Conservation (phyloP, 2,113 vertebrate genomes). For the Sturnus vulgaris region DNA sequence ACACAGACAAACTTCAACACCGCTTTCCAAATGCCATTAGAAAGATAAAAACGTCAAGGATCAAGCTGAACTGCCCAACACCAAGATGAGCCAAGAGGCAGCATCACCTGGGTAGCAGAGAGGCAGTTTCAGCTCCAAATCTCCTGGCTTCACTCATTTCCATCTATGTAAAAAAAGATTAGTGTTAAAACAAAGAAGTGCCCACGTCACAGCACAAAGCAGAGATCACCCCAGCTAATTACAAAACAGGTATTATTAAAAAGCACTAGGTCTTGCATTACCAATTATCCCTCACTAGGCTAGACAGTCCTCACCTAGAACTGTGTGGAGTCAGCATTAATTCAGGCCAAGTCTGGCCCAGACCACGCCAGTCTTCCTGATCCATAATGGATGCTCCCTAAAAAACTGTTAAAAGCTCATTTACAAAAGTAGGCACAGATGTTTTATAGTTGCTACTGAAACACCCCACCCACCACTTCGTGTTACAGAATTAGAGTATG, state of each 20-base stretch:
- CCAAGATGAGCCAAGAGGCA: background rate
- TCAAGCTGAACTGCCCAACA: background rate
- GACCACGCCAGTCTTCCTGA: background rate
- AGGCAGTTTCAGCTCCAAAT: background rate
- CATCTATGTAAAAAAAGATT: conserved; percentile 20
- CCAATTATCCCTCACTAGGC: conserved; percentile 6
- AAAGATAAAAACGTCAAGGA: background rate
- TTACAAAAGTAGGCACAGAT: background rate
- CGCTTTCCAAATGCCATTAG: conserved; percentile 10
- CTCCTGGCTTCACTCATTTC: conserved; percentile 19
- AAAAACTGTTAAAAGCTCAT: background rate
- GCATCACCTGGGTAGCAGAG: background rate
- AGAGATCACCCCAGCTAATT: conserved; percentile 48
- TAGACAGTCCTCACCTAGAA: background rate
- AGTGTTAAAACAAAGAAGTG: conserved; percentile 36
- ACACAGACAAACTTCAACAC: conserved; percentile 37
- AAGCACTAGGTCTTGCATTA: conserved; percentile 12
- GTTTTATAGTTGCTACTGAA: conserved; percentile 23
- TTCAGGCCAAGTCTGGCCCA: background rate
- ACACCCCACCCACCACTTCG: background rate
- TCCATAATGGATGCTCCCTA: background rate
- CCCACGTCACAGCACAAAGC: conserved; percentile 52
- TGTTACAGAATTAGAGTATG: background rate
- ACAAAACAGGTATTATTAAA: conserved; percentile 35
- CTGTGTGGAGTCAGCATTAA: background rate